phyloP scores from a whole-genome alignment of 2,113 vertebrate genomes.

The Panthera uncia region DNA sequence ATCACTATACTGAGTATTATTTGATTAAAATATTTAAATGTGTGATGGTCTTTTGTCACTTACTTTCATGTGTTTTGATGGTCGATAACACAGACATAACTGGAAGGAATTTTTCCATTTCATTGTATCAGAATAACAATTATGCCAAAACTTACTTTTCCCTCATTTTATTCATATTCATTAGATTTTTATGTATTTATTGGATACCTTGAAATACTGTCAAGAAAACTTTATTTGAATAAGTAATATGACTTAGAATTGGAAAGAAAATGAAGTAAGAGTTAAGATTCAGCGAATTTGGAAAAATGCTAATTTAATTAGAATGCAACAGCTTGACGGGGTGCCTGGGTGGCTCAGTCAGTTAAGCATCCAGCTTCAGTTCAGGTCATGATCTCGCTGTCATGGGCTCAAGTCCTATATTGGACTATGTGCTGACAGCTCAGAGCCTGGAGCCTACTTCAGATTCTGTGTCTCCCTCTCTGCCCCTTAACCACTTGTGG shows the following conservation, averaged over 20 bases:
- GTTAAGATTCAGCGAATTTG: neutral
- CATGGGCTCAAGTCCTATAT: too few relatives aligned
- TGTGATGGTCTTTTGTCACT: neutral
- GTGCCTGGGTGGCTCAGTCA: too few relatives aligned
- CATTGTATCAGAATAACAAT: neutral
- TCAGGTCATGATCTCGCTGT: too few relatives aligned
- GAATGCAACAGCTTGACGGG: neutral
- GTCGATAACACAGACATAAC: neutral
- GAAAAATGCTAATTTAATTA: neutral
- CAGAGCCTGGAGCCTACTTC: too few relatives aligned
- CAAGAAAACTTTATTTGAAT: neutral
- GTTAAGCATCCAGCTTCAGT: too few relatives aligned
- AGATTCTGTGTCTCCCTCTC: too few relatives aligned
- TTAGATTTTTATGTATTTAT: neutral
- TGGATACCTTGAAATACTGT: neutral
- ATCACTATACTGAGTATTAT: neutral
- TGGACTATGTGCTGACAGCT: too few relatives aligned
- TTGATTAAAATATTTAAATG: constrained; percentile 26
- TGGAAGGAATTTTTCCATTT: neutral
- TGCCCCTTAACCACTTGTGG: too few relatives aligned
- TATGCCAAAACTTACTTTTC: constrained; percentile 16
- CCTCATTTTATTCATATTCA: neutral
- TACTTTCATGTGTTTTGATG: neutral
- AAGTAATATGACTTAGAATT: neutral
- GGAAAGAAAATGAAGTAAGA: neutral